Evolutionary conservation across 2,888 invertebrate species (phyloP).

Genomic region (Arctia plantaginis): DNA sequence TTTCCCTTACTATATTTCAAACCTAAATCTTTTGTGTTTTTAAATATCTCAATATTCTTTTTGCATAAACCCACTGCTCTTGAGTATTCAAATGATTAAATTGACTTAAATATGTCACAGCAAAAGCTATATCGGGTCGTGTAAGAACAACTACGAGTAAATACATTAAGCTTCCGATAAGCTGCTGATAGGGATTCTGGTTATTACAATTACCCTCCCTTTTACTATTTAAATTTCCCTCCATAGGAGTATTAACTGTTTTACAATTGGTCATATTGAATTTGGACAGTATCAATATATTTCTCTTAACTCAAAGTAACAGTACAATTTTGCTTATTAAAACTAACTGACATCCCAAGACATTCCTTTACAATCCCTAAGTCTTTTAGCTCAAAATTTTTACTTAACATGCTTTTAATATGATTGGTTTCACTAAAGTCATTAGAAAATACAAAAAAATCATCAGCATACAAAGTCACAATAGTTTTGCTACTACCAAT

Average conservation of each 20-base stretch:
- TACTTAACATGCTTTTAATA: neutral
- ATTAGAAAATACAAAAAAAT: neutral
- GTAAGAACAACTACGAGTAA: constrained; percentile 1
- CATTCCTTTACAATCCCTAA: neutral
- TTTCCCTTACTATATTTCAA: constrained; percentile 8
- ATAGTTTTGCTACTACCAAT: neutral
- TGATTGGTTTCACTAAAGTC: neutral
- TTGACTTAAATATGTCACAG: neutral
- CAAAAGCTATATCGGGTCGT: neutral
- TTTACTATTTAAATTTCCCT: neutral
- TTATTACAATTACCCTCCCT: neutral
- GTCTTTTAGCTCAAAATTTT: neutral
- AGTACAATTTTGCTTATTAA: constrained; percentile 9
- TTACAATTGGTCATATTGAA: constrained; percentile 10
- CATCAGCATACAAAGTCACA: neutral
- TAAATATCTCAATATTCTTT: neutral
- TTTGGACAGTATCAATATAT: neutral
- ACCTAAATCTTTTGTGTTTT: neutral
- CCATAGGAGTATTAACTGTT: neutral
- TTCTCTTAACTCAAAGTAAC: neutral
- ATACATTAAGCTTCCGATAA: neutral
- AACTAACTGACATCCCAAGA: neutral
- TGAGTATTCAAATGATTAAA: neutral
- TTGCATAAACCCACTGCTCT: neutral
- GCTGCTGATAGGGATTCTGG: neutral